Evolutionary conservation across 1,140 invertebrate genomes (phyloP), one percentile per base, ranked within the genome.

Genomic region (Drosophila carrolli): DNA sequence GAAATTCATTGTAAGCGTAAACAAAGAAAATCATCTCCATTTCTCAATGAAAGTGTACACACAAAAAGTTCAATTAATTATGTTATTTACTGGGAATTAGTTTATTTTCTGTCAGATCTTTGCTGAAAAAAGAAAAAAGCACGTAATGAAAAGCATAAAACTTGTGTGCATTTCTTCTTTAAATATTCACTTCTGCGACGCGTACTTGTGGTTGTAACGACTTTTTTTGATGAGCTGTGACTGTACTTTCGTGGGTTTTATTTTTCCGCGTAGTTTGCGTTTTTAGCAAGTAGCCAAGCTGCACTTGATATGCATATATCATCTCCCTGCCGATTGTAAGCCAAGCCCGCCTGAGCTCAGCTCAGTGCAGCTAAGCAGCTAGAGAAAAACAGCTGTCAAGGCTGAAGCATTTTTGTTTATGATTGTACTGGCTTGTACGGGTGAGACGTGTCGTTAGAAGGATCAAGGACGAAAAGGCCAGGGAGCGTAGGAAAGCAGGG

Each of bases 321-420:
- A 5, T 47, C 35, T 77, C 50, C 67, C 59, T 51, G 40, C 50
- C 40, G 68, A 79, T 79, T 68, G 76, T 83, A 83, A 76, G 43
- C 67, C 54, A 47, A 53, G 37, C 27, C 44, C 40, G 37, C 41
- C 46, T 44, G 59, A 58, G 50, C 75, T 63, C 44, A 54, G 61
- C 58, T 56, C 47, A 58, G 62, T 67, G 43, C 74, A 65, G 41
- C 75, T 63, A 40, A 48, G 61, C 58, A 58, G 59, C 67, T 43
- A 65, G 6, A 37, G 50, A 62, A 58, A 81, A 74, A 81, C 80
- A 83, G 81, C 72, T 84, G 80, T 51, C 80, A 38, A 65, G 66
- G 62, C 71, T 68, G 76, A 59, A 79, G 73, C 66, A 76, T 32
- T 76, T 84, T 84, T 79, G 72, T 76, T 84, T 76, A 84, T 73